A percentile compares a stretch with the other conserved stretches of the same genome.
Conservation (phyloP, 1,140 invertebrate genomes). For the Drosophila lacertosa region DNA sequence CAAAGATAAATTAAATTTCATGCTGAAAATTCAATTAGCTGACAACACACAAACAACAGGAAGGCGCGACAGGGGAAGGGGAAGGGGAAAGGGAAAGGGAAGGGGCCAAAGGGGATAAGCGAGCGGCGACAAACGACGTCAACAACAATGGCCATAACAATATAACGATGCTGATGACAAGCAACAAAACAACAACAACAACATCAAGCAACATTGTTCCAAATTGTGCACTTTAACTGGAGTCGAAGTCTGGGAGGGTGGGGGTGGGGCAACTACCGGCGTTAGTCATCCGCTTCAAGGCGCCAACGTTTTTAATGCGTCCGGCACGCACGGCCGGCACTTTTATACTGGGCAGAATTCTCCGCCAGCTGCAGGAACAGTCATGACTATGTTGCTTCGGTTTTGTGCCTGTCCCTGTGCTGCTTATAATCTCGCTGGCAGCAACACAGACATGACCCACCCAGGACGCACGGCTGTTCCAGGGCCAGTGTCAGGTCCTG, state of each 20-base stretch:
- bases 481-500: constrained; percentile 19
- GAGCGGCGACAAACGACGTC: constrained; percentile 20
- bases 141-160: constrained; percentile 74
- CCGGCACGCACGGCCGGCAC: constrained; percentile 59
- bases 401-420: neutral
- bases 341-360: constrained; percentile 6
- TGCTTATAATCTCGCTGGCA: constrained; percentile 25
- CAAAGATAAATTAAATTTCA: constrained; percentile 81
- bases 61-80: constrained; percentile 47
- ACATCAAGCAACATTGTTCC: constrained; percentile 66
- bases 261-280: neutral
- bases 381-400: constrained; percentile 11
- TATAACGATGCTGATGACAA: constrained; percentile 79
- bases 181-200: constrained; percentile 56
- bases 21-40: constrained; percentile 81
- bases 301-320: constrained; percentile 64
- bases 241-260: constrained; percentile 22
- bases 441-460: constrained; percentile 9
- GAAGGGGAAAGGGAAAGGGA: neutral
- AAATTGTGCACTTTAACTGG: constrained; percentile 72
- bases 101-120: constrained; percentile 9
- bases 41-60: constrained; percentile 49
- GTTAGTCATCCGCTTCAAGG: constrained; percentile 44
- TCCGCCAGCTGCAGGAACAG: constrained; percentile 4
- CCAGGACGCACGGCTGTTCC: constrained; percentile 14